Percentiles rank a stretch among this genome's conserved stretches.
These are phyloP conservation scores for Merluccius polli DNA, from an alignment of 2,797 vertebrate species.

Conservation along the genomic window DNA sequence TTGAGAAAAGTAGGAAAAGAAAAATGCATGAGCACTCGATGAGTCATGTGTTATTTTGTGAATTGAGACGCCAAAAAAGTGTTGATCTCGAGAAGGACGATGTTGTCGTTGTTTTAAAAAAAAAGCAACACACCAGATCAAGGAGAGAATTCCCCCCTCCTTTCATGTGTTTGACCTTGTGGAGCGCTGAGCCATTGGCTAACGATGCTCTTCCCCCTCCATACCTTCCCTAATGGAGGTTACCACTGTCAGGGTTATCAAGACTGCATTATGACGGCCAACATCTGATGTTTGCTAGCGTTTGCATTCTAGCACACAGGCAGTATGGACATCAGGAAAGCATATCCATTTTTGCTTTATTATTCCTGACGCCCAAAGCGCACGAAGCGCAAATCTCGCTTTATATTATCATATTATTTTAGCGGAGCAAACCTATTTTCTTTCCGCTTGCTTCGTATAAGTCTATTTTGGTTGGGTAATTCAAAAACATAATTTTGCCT, in stretches of 20 bases:
- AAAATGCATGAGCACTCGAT: conserved; percentile 35
- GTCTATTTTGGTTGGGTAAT: not conserved
- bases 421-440: not conserved
- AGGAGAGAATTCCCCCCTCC: not conserved
- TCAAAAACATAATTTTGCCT: no score
- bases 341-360: not conserved
- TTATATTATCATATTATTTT: not conserved
- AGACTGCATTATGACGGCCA: conserved; percentile 13
- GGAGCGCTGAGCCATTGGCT: not conserved
- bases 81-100: not conserved
- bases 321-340: not conserved
- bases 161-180: not conserved
- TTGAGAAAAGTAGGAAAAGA: conserved; percentile 26
- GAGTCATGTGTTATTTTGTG: conserved; percentile 32
- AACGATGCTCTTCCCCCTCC: conserved; percentile 3
- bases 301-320: not conserved
- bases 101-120: conserved; percentile 21
- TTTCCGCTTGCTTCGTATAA: no score
- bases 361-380: not conserved
- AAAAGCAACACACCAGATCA: not conserved
- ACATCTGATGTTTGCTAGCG: not conserved
- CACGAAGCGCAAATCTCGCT: no score
- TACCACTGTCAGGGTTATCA: conserved; percentile 5
- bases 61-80: conserved; percentile 26
- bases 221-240: conserved; percentile 13